Evolutionary conservation across 2,113 vertebrate genomes (phyloP).

Genomic region (Uropsilus gracilis): DNA sequence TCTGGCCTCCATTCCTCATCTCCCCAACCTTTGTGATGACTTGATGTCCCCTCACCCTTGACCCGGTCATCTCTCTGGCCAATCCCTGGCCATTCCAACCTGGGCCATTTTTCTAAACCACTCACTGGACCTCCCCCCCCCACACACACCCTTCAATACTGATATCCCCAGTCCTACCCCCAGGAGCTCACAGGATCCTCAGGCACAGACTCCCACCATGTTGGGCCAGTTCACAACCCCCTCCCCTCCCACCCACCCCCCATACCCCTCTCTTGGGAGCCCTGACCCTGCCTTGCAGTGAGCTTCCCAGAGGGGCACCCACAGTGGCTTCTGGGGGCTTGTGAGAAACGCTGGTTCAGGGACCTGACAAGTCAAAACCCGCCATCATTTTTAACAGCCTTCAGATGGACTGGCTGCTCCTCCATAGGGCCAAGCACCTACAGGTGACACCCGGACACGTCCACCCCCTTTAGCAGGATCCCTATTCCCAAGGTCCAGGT

Average conservation of each 20-base stretch:
- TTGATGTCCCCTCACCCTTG: background rate
- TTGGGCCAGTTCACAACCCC: too few species aligned
- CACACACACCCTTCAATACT: rapidly evolving
- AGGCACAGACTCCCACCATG: background rate
- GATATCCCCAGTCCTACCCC: background rate
- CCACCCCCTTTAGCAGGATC: background rate
- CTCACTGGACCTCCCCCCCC: background rate
- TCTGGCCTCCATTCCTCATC: too few species aligned
- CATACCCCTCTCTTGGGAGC: too few species aligned
- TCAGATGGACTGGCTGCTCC: background rate
- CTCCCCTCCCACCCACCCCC: too few species aligned
- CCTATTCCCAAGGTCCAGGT: background rate
- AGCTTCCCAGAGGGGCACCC: background rate
- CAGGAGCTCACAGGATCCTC: background rate
- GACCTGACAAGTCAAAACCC: background rate
- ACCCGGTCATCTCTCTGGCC: background rate
- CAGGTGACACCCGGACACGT: rapidly evolving
- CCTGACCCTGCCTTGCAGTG: too few species aligned
- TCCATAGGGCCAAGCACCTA: background rate
- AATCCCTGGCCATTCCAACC: background rate
- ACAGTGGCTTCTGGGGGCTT: too few species aligned
- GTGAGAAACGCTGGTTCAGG: background rate
- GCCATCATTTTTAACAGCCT: background rate
- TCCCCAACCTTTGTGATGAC: background rate
- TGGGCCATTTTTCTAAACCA: background rate